Percentiles rank a stretch among this genome's conserved stretches.
These are phyloP conservation scores for Tympanuchus pallidicinctus DNA, from an alignment of 2,113 vertebrate species.

Conservation along the genomic window DNA sequence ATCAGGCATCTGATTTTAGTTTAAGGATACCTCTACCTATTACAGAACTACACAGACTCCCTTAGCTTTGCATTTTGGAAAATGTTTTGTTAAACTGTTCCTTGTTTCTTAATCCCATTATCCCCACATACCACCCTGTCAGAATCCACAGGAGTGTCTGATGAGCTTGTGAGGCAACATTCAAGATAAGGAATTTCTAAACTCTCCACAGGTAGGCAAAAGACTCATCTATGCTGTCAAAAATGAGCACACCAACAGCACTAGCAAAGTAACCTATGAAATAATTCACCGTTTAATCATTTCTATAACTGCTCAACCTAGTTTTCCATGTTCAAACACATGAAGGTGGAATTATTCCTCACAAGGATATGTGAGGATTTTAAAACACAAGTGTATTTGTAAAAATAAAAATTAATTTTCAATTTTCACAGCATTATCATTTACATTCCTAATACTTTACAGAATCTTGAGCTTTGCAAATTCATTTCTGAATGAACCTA, in stretches of 20 bases:
- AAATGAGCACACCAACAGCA: background rate
- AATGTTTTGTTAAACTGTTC: background rate
- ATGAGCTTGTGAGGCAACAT: background rate
- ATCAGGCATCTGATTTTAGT: background rate
- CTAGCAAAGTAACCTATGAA: background rate
- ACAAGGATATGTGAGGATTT: background rate
- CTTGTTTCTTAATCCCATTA: background rate
- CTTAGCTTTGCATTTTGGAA: background rate
- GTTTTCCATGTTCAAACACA: background rate
- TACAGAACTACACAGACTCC: background rate
- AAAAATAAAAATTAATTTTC: background rate
- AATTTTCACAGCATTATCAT: background rate
- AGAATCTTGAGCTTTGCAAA: background rate
- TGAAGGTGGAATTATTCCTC: background rate
- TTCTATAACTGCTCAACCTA: background rate
- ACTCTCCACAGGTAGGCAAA: background rate
- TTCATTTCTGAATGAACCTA: background rate
- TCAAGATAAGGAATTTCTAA: background rate
- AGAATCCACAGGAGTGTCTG: background rate
- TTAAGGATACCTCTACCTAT: background rate
- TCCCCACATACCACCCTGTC: rapidly evolving
- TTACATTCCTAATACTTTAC: background rate
- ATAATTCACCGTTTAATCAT: background rate
- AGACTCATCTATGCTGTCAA: background rate
- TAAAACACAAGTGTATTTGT: background rate